Evolutionary conservation across 2,797 vertebrate genomes (phyloP), one percentile per base, ranked within the genome.

Genomic region (Amazona finschi): DNA sequence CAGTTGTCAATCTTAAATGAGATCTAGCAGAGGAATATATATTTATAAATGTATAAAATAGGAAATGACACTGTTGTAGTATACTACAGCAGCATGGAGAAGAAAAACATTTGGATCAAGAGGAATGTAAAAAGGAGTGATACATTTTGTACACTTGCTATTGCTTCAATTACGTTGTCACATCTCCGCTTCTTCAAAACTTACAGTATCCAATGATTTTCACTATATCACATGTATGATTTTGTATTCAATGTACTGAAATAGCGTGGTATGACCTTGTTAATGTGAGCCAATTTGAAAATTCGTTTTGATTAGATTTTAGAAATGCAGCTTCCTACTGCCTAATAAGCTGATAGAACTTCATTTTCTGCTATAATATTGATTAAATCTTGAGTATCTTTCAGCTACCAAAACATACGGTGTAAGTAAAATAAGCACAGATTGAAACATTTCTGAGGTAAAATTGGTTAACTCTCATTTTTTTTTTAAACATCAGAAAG

Each of bases 351-450:
- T 70, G 16, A 36, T 66, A 66, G 27, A 93, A 70, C 38, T 91
- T 81, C 4, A 87, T 85, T 86, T 77, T 84, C 30, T 83, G 6
- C 72, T 92, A 65, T 55, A 95, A 69, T 20, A 41, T 72, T 85
- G 66, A 77, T 79, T 84, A 88, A 89, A 52, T 77, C 84, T 89
- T 81, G 24, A 95, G 46, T 89, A 76, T 86, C 44, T 93, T 81
- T 95, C 55, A 91, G 65, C 64, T 90, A 81, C 14, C 30, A 93
- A 96, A 88, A 55, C 79, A 87, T 95, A 94, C 73, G 82, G 53
- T 50, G 25, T 39, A 97, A 90, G 33, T 85, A 94, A 96, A 97
- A 96, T 65, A 91, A 55, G 28, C 65, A 91, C 79, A 96, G 88
- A 92, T 64, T 96, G 84, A 97, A 96, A 77, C 24, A 55, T 62